Evolutionary conservation across 2,888 invertebrate genomes (phyloP).

Genomic region (Labia minor): DNA sequence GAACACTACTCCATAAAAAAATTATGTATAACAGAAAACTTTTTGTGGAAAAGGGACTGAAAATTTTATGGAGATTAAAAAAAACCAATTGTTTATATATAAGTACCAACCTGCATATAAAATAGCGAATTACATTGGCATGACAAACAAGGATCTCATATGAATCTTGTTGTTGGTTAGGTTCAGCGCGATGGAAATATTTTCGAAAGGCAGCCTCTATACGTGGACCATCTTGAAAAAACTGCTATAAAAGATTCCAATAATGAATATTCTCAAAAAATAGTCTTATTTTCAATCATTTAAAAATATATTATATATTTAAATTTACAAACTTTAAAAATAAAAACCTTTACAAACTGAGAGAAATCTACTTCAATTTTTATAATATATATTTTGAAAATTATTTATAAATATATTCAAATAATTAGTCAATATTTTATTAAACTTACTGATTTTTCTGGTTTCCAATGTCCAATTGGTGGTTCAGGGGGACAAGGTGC

Average conservation of each 20-base stretch:
- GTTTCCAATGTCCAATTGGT: constrained; percentile 75
- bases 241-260: constrained; percentile 64
- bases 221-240: constrained; percentile 81
- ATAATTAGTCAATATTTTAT: no score
- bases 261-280: constrained; percentile 18
- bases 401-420: no score
- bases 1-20: no score
- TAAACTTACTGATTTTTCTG: constrained; percentile 65
- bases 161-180: constrained; percentile 65
- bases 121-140: constrained; percentile 94
- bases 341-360: no score
- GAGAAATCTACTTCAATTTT: no score
- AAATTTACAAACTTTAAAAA: no score
- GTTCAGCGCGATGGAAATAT: constrained; percentile 81
- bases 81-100: no score
- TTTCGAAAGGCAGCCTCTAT: constrained; percentile 93
- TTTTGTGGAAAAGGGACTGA: no score
- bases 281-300: constrained; percentile 1
- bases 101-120: constrained; percentile 61
- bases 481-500: constrained; percentile 93
- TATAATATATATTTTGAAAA: no score
- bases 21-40: no score
- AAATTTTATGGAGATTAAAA: no score
- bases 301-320: not conserved
- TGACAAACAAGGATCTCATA: constrained; percentile 92